Conservation (phyloP, 2,797 vertebrate genomes). For the Loriculus beryllinus region DNA sequence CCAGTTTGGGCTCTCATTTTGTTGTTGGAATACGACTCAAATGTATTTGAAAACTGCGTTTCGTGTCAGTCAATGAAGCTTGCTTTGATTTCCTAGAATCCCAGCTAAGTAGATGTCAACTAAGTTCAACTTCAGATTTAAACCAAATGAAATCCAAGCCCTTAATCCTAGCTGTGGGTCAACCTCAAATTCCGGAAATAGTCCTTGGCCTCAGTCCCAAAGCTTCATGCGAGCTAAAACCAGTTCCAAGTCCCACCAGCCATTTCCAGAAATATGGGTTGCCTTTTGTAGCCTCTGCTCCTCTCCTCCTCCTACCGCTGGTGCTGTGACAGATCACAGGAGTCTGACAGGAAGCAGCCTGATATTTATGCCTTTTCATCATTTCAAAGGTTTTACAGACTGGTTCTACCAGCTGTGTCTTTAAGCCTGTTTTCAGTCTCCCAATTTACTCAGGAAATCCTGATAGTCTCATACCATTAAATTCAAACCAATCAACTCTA, state of each 20-base stretch:
- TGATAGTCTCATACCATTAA: neutral
- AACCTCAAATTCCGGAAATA: constrained; percentile 8
- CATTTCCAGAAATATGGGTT: neutral
- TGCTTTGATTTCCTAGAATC: constrained; percentile 35
- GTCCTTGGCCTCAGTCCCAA: constrained; percentile 1
- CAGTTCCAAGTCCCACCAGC: constrained; percentile 17
- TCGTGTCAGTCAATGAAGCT: neutral
- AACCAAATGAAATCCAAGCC: constrained; percentile 15
- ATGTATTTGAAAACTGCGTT: neutral
- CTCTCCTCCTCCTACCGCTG: neutral
- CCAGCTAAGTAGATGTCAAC: constrained; percentile 7
- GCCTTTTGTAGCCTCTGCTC: neutral
- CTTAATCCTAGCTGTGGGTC: constrained; percentile 1
- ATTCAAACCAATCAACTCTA: neutral
- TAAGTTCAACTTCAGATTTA: constrained; percentile 21
- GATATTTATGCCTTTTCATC: neutral
- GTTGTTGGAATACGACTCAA: neutral
- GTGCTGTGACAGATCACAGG: neutral
- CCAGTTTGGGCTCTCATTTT: neutral
- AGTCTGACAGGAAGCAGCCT: neutral
- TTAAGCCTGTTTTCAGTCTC: neutral
- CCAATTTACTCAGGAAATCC: neutral
- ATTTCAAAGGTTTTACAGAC: constrained; percentile 27
- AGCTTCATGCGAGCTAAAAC: neutral
- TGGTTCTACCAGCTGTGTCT: neutral